phyloP scores from a whole-genome alignment of 2,888 invertebrate species.

The Pristionchus japonicus region DNA sequence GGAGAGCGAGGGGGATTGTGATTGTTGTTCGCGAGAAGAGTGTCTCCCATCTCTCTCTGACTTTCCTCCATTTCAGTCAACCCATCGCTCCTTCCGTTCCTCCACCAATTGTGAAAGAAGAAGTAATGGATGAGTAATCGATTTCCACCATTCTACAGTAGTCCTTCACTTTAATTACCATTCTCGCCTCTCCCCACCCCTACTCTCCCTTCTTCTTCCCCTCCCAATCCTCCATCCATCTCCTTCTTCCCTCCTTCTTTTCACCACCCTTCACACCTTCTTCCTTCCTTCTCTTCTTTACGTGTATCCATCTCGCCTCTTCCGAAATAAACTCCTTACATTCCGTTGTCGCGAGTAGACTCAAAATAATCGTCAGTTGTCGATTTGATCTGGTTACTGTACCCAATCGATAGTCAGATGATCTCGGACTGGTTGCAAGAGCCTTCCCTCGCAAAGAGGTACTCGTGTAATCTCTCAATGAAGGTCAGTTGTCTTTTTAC shows the following conservation, averaged over 20 bases:
- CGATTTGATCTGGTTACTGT: neutral
- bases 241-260: neutral
- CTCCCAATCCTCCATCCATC: neutral
- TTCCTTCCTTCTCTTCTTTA: neutral
- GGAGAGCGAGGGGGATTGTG: neutral
- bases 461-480: slow-evolving; percentile 10
- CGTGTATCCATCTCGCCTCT: neutral
- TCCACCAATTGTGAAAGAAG: neutral
- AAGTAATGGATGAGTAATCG: slow-evolving; percentile 28
- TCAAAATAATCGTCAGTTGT: neutral
- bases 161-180: slow-evolving; percentile 15
- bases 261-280: neutral
- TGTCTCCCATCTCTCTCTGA: neutral
- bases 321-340: slow-evolving; percentile 17
- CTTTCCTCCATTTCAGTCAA: neutral
- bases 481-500: slow-evolving; percentile 29
- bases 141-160: neutral
- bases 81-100: slow-evolving; percentile 12
- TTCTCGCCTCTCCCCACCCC: neutral
- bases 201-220: neutral
- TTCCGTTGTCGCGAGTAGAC: neutral
- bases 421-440: slow-evolving; percentile 44
- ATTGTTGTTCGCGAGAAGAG: slow-evolving; percentile 26
- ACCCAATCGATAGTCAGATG: slow-evolving; percentile 7
- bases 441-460: slow-evolving; percentile 9